Conservation (phyloP, 2,888 invertebrate species). For the Zaprionus obscuricornis region DNA sequence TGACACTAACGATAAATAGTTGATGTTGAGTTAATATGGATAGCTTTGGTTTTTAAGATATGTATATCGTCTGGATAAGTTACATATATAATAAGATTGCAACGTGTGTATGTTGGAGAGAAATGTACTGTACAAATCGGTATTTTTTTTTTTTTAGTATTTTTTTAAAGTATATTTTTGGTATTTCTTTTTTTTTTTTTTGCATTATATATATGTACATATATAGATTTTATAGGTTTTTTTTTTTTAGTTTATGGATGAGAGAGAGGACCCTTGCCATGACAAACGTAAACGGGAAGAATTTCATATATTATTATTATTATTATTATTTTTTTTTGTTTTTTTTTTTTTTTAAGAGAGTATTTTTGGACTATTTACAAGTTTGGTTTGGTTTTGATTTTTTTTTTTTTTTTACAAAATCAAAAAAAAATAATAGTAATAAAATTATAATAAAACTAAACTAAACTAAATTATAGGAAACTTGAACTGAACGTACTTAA, state of each 20-base stretch:
- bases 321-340: slow-evolving; percentile 21
- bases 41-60: slow-evolving; percentile 49
- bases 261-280: slow-evolving; percentile 80
- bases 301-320: no score
- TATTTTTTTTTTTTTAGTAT: no score
- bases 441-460: slow-evolving; percentile 19
- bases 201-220: slow-evolving; percentile 55
- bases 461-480: slow-evolving; percentile 12
- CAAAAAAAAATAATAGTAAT: slow-evolving; percentile 4
- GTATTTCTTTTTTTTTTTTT: slow-evolving; percentile 43
- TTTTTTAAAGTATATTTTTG: slow-evolving; percentile 27
- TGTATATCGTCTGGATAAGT: slow-evolving; percentile 58
- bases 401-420: slow-evolving; percentile 37
- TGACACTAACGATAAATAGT: slow-evolving; percentile 67
- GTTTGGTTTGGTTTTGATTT: slow-evolving; percentile 63
- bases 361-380: slow-evolving; percentile 79
- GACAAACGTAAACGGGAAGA: slow-evolving; percentile 70
- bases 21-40: slow-evolving; percentile 45
- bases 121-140: slow-evolving; percentile 65
- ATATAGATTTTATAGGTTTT: slow-evolving; percentile 15
- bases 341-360: slow-evolving; percentile 68
- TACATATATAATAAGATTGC: no score
- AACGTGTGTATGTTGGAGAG: slow-evolving; percentile 65
- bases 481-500: slow-evolving; percentile 7
- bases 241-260: slow-evolving; percentile 34